Evolutionary conservation across 2,797 vertebrate species (phyloP), one percentile per base, ranked within the genome.

Genomic region (Chrosomus eos): DNA sequence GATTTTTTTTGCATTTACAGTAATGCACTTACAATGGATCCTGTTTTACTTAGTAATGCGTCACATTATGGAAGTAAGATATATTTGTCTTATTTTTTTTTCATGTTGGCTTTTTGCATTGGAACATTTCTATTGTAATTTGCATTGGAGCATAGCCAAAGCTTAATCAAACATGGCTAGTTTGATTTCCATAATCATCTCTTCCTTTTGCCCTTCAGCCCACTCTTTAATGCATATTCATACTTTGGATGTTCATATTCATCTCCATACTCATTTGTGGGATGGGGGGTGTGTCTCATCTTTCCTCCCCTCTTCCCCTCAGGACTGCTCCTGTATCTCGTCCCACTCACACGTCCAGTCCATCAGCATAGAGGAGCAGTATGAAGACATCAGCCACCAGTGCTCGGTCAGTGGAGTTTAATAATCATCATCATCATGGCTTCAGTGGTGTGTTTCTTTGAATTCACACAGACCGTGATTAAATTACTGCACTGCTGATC

Each of bases 251-350:
- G 10, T 66, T 82, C 58, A 36, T 45, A 33, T 43, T 71, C 70
- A 48, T 43, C 31, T 66, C 55, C 70, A 68, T 84, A 64, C 48
- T 62, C 55, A 64, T 79, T 40, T 58, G 38, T 70, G 23, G 48
- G 75, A 10, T 10, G 68, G 74, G 45, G 84, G 67, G 88, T 89
- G 91, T 91, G 92, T 93, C 91, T 94, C 92, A 94, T 92, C 87
- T 93, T 80, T 86, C 82, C 83, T 83, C 73, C 84, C 74, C 70
- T 86, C 55, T 94, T 88, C 85, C 87, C 89, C 89, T 86, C 83
- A 99, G 98, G 97, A 98, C 94, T 99, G 98, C 94, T 97, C 97
- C 95, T 99, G 98, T 92, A 96, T 99, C 95, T 96, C 97, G 94
- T 96, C 97, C 89, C 96, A 96, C 92, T 95, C 97, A 90, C 96